phyloP scores from a whole-genome alignment of 1,140 invertebrate species.

The Drosophila busckii region DNA sequence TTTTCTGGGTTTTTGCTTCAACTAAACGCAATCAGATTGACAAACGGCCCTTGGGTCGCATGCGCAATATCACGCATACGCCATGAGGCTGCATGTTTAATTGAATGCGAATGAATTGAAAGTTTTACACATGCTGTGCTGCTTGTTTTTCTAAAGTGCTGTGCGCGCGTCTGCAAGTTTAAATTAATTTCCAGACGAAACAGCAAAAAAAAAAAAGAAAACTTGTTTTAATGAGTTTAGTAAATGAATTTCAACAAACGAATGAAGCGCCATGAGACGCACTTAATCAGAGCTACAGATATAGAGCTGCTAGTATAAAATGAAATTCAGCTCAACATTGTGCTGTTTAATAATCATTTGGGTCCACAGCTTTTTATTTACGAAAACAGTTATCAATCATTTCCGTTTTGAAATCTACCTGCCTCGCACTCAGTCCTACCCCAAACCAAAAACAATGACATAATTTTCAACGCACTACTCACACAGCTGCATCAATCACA shows the following conservation, averaged over 20 bases:
- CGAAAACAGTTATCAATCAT: slow-evolving; percentile 54
- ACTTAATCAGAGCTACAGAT: not conserved
- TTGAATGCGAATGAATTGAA: slow-evolving; percentile 63
- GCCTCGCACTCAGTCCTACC: slow-evolving; percentile 2
- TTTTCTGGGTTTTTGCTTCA: not conserved
- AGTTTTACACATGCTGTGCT: slow-evolving; percentile 24
- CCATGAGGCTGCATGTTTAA: slow-evolving; percentile 61
- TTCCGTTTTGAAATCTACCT: slow-evolving; percentile 33
- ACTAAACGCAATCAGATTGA: slow-evolving; percentile 21
- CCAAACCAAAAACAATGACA: slow-evolving; percentile 42
- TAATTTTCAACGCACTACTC: slow-evolving; percentile 24
- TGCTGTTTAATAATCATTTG: slow-evolving; percentile 2
- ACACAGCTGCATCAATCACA: slow-evolving; percentile 48
- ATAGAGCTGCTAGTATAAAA: not conserved
- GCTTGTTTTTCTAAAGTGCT: slow-evolving; percentile 13
- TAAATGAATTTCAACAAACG: slow-evolving; percentile 54
- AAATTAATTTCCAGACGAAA: slow-evolving; percentile 63
- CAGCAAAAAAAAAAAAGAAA: slow-evolving; percentile 34
- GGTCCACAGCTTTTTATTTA: slow-evolving; percentile 24
- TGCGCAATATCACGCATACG: slow-evolving; percentile 69
- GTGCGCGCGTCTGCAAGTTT: slow-evolving; percentile 37
- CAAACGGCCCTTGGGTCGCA: slow-evolving; percentile 46
- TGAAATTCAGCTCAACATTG: not conserved
- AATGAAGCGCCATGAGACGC: too few relatives aligned
- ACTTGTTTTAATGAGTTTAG: slow-evolving; percentile 67